Base-by-base conservation (phyloP, 2,797 vertebrate species). In the Hemibagrus guttatus region DNA sequence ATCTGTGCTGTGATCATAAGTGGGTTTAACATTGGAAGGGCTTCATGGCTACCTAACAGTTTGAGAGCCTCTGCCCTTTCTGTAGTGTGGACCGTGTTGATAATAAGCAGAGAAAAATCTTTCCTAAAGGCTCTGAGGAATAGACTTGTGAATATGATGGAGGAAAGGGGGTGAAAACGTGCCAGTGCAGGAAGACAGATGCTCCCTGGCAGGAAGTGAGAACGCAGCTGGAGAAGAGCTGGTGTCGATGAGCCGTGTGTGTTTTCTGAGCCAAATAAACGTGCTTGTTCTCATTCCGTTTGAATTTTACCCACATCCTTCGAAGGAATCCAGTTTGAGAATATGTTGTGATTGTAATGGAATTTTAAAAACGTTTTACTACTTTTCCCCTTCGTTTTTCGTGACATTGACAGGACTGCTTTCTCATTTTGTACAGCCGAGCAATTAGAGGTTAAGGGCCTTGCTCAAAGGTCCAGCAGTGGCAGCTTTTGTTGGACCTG, bases 141-240 rank as follows among this genome's bases (percentile, higher is more conserved):
- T 42, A 39, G 35, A 21, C 23, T 28, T 46, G 8, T 39, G 63
- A 31, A 71, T 71, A 21, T 84, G 28, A 21, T 35, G 31, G 35
- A 26, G 26, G 42, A 49, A 49, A 49, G 7, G 12, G 21, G 19
- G 54, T 23, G 66, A 72, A 64, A 80, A 28, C 35, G 42, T 82
- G 83, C 49, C 23, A 39, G 35, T 3, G 6, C 68, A 81, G 75
- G 74, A 54, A 81, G 76, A 81, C 59, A 28, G 82, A 86, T 68
- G 85, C 82, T 84, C 66, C 35, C 16, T 54, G 46, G 14, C 66
- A 74, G 76, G 58, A 84, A 81, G 80, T 4, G 31, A 75, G 66
- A 76, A 58, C 52, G 58, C 87, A 86, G 85, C 85, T 80, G 81
- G 72, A 31, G 66, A 80, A 83, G 31, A 39, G 59, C 71, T 61